These are phyloP conservation scores for Ormyrus labotus DNA, from an alignment of 2,888 invertebrate species.

Conservation along the genomic window DNA sequence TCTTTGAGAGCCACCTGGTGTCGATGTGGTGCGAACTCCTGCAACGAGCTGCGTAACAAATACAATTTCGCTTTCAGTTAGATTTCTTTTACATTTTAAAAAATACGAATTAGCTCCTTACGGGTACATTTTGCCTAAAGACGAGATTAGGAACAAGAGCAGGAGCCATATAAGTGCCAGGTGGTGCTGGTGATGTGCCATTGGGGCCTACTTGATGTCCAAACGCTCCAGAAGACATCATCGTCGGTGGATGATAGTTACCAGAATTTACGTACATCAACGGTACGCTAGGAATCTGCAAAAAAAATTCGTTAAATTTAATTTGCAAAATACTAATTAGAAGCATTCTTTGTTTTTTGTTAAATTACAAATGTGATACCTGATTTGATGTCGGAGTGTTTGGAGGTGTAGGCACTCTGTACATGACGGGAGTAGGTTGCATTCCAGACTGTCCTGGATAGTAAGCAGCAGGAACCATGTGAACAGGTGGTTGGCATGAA, in stretches of 20 bases:
- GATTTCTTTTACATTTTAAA: background rate
- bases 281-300: conserved; percentile 71
- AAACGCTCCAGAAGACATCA: conserved; percentile 69
- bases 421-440: conserved; percentile 72
- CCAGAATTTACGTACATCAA: conserved; percentile 74
- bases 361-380: conserved; percentile 49
- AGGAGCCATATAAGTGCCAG: conserved; percentile 70
- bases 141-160: conserved; percentile 72
- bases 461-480: conserved; percentile 71
- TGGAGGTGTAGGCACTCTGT: conserved; percentile 73
- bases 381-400: conserved; percentile 73
- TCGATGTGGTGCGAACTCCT: conserved; percentile 69
- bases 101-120: conserved; percentile 56
- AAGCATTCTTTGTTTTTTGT: too few species aligned
- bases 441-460: conserved; percentile 70
- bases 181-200: conserved; percentile 69
- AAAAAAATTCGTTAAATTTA: conserved; percentile 8
- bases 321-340: too few species aligned
- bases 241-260: conserved; percentile 68
- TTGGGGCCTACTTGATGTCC: conserved; percentile 70
- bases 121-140: conserved; percentile 73
- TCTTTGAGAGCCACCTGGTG: conserved; percentile 71
- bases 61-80: background rate
- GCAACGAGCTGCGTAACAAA: conserved; percentile 64
- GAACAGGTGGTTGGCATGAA: conserved; percentile 71